Evolutionary conservation across 2,113 vertebrate species (phyloP).

Genomic region (Shinisaurus crocodilurus): DNA sequence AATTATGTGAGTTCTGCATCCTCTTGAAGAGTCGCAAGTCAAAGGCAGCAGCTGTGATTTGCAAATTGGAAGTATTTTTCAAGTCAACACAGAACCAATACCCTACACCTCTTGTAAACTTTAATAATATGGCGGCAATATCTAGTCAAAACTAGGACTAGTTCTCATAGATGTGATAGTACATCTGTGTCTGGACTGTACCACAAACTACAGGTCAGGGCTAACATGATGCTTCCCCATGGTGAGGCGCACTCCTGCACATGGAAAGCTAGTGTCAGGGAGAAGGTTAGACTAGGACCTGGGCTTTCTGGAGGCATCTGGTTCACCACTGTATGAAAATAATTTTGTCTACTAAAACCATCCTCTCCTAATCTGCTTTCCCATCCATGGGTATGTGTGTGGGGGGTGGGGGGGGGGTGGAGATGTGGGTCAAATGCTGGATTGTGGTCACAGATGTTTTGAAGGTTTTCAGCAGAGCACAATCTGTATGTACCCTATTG

Average conservation of each 20-base stretch:
- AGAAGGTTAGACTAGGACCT: background rate
- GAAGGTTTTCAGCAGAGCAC: background rate
- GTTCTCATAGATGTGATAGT: background rate
- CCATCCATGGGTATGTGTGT: too few species aligned
- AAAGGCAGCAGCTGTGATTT: conserved; percentile 65
- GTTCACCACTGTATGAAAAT: background rate
- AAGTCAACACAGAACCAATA: conserved; percentile 52
- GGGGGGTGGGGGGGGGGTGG: too few species aligned
- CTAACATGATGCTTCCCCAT: background rate
- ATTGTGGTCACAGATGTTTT: background rate
- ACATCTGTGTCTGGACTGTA: conserved; percentile 30
- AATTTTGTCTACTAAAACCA: background rate
- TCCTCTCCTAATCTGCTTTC: background rate
- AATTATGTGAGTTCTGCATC: conserved; percentile 32
- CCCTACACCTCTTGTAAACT: conserved; percentile 39
- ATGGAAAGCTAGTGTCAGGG: background rate
- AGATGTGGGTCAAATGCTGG: background rate
- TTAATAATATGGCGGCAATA: conserved; percentile 42
- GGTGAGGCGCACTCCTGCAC: background rate
- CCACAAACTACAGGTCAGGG: conserved; percentile 19
- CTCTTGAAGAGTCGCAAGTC: conserved; percentile 5
- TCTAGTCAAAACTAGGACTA: conserved; percentile 42
- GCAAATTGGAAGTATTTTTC: conserved; percentile 66
- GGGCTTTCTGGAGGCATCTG: background rate
- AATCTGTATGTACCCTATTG: background rate